Percentiles rank a stretch among this genome's conserved stretches.
Evolutionary conservation across 30 jellyfish, hydroid and myxozoan genomes (phyloP).

Genomic region (Cassiopea andromeda): DNA sequence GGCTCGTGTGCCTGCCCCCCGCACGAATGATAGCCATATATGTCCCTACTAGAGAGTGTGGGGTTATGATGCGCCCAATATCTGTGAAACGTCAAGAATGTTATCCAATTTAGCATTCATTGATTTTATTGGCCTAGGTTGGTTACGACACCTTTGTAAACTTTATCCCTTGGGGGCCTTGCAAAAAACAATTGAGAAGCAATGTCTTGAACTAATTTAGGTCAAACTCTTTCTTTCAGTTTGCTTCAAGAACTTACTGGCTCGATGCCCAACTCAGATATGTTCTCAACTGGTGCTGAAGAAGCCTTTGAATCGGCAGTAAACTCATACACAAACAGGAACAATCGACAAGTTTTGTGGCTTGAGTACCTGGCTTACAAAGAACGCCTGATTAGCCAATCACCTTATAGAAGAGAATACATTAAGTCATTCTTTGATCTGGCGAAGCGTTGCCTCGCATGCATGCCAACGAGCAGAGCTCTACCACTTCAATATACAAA

Average conservation of each 20-base stretch:
- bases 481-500: constrained; percentile 13
- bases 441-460: constrained; percentile 59
- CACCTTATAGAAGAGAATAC: neutral
- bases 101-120: too few species aligned
- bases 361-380: constrained; percentile 50
- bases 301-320: constrained; percentile 91
- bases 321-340: constrained; percentile 69
- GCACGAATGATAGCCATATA: too few species aligned
- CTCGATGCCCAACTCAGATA: constrained; percentile 33
- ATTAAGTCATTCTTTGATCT: constrained; percentile 33
- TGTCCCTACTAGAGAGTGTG: too few species aligned
- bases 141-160: too few species aligned
- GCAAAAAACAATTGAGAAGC: too few species aligned
- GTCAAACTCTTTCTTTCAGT: constrained; percentile 35
- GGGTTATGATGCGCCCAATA: too few species aligned
- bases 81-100: too few species aligned
- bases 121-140: too few species aligned
- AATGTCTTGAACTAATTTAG: too few species aligned
- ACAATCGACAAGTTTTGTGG: constrained; percentile 78
- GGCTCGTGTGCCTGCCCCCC: too few species aligned
- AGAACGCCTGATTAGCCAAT: neutral
- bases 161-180: too few species aligned
- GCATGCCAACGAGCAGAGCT: constrained; percentile 61
- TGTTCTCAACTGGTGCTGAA: constrained; percentile 57
- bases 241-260: constrained; percentile 58